Evolutionary conservation across 64 coral and sea anemone species (phyloP).

Genomic region (Pocillopora verrucosa): DNA sequence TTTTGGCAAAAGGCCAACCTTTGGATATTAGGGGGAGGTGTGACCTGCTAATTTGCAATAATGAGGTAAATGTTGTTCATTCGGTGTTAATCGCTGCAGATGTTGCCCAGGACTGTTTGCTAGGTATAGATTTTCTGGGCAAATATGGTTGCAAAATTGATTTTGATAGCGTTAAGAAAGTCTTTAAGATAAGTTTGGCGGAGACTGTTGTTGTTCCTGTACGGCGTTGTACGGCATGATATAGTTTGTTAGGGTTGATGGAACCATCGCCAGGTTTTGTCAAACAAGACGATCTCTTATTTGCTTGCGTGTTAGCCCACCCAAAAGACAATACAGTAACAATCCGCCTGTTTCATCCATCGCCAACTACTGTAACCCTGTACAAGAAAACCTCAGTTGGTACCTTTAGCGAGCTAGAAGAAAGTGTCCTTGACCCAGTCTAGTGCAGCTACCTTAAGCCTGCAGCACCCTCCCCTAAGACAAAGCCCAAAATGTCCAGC

Average conservation of each 20-base stretch:
- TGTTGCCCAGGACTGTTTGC: background rate
- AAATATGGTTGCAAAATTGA: background rate
- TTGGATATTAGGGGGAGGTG: background rate
- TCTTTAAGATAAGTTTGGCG: background rate
- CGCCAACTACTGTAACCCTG: background rate
- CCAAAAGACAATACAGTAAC: background rate
- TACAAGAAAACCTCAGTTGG: background rate
- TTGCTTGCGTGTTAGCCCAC: background rate
- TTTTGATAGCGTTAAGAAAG: background rate
- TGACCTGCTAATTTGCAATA: background rate
- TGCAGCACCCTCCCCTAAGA: background rate
- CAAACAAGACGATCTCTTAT: background rate
- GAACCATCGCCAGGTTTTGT: conserved; percentile 14
- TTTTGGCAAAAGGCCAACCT: conserved; percentile 10
- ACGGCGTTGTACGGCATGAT: background rate
- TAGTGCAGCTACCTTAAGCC: background rate
- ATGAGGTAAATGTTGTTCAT: background rate
- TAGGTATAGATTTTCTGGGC: conserved; percentile 6
- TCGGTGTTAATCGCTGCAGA: background rate
- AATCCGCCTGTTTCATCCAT: background rate
- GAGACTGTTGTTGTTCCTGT: background rate
- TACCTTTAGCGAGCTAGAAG: conserved; percentile 1
- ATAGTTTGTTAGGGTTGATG: background rate
- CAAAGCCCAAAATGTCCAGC: background rate
- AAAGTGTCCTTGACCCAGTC: background rate